These are phyloP conservation scores for Nymphicus hollandicus DNA, from an alignment of 2,113 vertebrate species.

Conservation along the genomic window DNA sequence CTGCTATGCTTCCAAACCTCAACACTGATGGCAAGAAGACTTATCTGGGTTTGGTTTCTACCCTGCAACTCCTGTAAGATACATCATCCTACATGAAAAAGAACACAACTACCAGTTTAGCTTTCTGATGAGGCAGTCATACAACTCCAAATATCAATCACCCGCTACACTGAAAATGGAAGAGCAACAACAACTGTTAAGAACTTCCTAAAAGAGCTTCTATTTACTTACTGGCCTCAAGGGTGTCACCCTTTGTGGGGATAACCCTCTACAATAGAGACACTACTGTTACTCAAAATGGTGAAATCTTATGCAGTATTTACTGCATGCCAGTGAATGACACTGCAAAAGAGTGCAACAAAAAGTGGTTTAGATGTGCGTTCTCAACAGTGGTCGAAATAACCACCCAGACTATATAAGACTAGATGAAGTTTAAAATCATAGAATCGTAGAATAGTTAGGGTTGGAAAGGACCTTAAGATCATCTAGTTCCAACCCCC, in stretches of 20 bases:
- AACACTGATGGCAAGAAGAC: background rate
- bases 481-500: no score
- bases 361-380: background rate
- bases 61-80: background rate
- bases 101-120: background rate
- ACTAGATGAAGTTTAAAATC: background rate
- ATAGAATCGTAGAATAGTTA: background rate
- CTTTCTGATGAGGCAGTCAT: background rate
- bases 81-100: background rate
- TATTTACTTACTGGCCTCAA: background rate
- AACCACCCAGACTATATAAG: background rate
- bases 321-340: background rate
- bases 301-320: background rate
- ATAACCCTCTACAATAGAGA: background rate
- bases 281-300: background rate
- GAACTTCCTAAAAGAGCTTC: background rate
- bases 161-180: background rate
- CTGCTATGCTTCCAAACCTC: background rate
- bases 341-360: background rate
- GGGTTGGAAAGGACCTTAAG: no score
- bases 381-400: background rate
- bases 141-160: background rate
- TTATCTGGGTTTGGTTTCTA: background rate
- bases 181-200: background rate
- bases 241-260: background rate